Evolutionary conservation across 2,888 invertebrate genomes (phyloP).

Genomic region (Selenia dentaria): DNA sequence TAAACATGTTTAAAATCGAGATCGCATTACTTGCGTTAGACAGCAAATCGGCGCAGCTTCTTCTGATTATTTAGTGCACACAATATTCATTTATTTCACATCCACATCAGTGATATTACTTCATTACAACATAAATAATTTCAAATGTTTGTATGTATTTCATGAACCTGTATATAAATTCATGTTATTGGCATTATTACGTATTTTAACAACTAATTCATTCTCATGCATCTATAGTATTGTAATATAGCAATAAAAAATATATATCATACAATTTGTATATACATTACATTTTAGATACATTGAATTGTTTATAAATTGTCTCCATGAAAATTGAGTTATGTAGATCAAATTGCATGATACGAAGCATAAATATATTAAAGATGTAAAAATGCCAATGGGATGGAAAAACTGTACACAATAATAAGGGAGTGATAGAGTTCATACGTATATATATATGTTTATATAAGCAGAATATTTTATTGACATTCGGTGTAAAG

Average conservation of each 20-base stretch:
- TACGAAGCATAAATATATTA: not conserved
- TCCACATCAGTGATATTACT: not conserved
- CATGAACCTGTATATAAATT: constrained; percentile 4
- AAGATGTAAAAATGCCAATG: constrained; percentile 4
- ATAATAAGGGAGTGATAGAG: constrained; percentile 17
- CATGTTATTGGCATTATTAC: constrained; percentile 3
- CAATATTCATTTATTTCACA: too few species aligned
- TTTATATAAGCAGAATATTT: constrained; percentile 1
- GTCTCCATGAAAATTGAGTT: too few species aligned
- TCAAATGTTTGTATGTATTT: not conserved
- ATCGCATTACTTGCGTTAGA: not conserved
- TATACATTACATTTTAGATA: too few species aligned
- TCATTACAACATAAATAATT: constrained; percentile 3
- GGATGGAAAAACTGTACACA: not conserved
- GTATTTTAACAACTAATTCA: too few species aligned
- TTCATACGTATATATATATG: constrained; percentile 13
- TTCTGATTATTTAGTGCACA: too few species aligned
- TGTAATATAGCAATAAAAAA: too few species aligned
- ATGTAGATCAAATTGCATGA: too few species aligned
- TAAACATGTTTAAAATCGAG: too few species aligned
- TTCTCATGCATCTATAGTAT: too few species aligned
- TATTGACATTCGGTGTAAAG: constrained; percentile 15
- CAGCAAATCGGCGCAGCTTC: not conserved
- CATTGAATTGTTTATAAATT: too few species aligned
- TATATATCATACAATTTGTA: too few species aligned